Base-by-base conservation (phyloP, 2,113 vertebrate genomes). In the Trematocara unimaculatum region DNA sequence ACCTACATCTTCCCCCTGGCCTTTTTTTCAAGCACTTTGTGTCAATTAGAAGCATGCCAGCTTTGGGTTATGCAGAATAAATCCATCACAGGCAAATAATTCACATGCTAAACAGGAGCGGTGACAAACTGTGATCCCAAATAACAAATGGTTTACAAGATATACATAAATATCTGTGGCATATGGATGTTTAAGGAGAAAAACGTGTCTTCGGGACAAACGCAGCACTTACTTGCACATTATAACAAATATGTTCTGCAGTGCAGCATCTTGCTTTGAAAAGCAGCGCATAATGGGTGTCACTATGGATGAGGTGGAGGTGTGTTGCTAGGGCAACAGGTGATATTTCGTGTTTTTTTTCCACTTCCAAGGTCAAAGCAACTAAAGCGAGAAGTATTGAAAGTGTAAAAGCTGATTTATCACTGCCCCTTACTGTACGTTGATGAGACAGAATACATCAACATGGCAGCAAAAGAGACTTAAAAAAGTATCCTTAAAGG, bases 321-420 rank as follows among this genome's bases (percentile, higher is more conserved):
- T 82, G 74, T 85, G 92, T 91, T 90, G 78, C 87, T 62, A 82
- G 45, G 83, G 81, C 18, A 31, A 88, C 84, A 54, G 60, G 70
- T 74, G 40, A 60, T 72, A 72, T 45, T 45, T 45, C 0, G 38
- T 84, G 8, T 26, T 0, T 31, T 83, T 49, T 20, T 47, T 2
- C 1, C 6, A 18, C 54, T 82, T 38, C 35, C 81, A 87, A 67
- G 77, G 87, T 90, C 72, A 47, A 53, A 11, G 20, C 35, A 79
- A 55, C 55, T 42, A 18, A 82, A 84, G 81, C 3, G 1, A 14
- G 17, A 72, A 77, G 47, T 51, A 82, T 49, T 83, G 13, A 26
- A 70, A 80, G 79, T 84, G 8, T 18, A 40, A 29, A 10, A 20
- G 58, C 67, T 78, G 60, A 67, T 87, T 40, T 55, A 45, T 77